Evolutionary conservation across 2,113 vertebrate species (phyloP).

Genomic region (Natator depressus): DNA sequence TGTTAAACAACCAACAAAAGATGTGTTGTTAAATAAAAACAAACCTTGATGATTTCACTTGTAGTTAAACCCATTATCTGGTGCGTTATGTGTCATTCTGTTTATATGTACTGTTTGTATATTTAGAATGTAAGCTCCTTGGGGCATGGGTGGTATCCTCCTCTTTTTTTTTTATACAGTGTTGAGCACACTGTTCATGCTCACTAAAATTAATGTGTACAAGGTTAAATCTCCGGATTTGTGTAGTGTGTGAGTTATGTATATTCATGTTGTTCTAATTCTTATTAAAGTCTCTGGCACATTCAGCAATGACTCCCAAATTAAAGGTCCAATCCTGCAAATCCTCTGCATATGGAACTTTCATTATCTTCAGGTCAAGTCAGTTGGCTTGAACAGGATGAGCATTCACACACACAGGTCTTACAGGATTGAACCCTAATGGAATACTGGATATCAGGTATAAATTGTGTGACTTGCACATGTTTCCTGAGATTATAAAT

Average conservation of each 20-base stretch:
- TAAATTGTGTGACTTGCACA: not conserved
- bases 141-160: not conserved
- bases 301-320: not conserved
- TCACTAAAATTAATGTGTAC: not conserved
- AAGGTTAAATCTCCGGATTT: constrained; percentile 1
- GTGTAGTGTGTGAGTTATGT: not conserved
- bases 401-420: not conserved
- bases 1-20: not conserved
- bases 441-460: not conserved
- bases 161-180: not conserved
- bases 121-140: not conserved
- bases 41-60: not conserved
- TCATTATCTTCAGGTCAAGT: not conserved
- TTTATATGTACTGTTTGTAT: not conserved
- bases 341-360: not conserved
- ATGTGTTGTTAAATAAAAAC: not conserved
- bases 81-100: not conserved
- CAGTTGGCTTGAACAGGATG: not conserved
- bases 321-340: not conserved
- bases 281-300: not conserved
- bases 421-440: not conserved
- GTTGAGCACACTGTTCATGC: not conserved
- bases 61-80: not conserved
- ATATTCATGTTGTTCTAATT: not conserved
- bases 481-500: not conserved